Conservation (phyloP, 30 jellyfish, hydroid and myxozoan genomes). For the Rhopilema esculentum region DNA sequence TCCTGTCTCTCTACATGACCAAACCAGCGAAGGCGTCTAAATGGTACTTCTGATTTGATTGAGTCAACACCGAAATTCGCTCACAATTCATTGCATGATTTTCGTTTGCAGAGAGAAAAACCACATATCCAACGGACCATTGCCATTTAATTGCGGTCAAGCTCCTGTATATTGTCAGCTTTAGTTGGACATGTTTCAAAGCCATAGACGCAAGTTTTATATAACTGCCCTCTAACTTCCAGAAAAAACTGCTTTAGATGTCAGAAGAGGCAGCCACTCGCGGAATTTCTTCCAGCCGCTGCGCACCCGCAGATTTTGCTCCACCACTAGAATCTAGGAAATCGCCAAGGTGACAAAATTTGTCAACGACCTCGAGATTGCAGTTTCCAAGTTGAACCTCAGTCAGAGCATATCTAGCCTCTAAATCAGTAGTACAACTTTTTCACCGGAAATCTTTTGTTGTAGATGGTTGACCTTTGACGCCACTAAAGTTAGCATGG, state of each 20-base stretch:
- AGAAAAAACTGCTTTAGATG: not conserved
- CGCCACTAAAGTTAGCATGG: not conserved
- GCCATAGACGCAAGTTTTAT: not conserved
- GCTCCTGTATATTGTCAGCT: not conserved
- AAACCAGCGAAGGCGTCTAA: no score
- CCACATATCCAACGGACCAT: not conserved
- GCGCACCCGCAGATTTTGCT: not conserved
- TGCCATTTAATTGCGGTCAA: not conserved
- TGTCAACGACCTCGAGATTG: not conserved
- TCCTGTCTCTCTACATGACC: no score
- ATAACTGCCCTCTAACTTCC: not conserved
- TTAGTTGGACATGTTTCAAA: no score
- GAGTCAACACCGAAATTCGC: no score
- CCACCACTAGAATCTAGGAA: not conserved
- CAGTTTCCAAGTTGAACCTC: not conserved
- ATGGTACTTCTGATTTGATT: no score
- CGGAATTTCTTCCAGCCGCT: not conserved
- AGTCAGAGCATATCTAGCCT: not conserved
- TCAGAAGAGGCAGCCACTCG: not conserved
- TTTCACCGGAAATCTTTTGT: not conserved
- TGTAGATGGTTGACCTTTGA: not conserved
- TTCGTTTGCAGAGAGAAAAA: no score
- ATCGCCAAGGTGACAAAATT: not conserved
- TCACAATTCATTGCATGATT: no score
- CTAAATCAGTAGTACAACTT: not conserved